A percentile compares a stretch with the other conserved stretches of the same genome.
Evolutionary conservation across 2,113 vertebrate species (phyloP).

Genomic region (Alexandromys fortis): DNA sequence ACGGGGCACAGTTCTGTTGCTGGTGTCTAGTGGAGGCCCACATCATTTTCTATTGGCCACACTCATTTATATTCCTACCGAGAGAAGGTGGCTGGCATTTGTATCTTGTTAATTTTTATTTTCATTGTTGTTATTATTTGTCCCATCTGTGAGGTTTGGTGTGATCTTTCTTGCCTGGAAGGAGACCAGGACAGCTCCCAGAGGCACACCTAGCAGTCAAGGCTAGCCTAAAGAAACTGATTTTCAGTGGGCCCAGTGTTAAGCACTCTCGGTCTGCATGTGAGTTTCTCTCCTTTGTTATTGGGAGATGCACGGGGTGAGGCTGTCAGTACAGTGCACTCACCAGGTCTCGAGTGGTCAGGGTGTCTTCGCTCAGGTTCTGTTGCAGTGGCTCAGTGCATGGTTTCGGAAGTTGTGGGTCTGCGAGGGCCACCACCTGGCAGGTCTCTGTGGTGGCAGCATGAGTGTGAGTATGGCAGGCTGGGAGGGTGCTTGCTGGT

Average conservation of each 20-base stretch:
- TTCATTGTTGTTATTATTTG: background rate
- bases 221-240: background rate
- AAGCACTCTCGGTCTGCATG: background rate
- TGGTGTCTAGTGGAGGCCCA: background rate
- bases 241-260: background rate
- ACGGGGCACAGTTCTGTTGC: background rate
- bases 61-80: background rate
- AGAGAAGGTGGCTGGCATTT: background rate
- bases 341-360: rapidly evolving
- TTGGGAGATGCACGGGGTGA: background rate
- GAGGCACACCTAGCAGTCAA: background rate
- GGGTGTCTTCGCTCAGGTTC: background rate
- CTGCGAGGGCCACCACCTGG: background rate
- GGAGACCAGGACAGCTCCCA: background rate
- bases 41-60: background rate
- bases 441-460: background rate
- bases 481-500: background rate
- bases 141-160: too few relatives aligned
- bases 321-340: background rate
- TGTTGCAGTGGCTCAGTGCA: background rate
- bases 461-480: background rate
- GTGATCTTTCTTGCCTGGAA: background rate
- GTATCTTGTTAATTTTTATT: background rate
- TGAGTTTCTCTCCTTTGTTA: background rate
- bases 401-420: rapidly evolving